Base-by-base conservation (phyloP, 2,113 vertebrate species). In the Zapus hudsonius region DNA sequence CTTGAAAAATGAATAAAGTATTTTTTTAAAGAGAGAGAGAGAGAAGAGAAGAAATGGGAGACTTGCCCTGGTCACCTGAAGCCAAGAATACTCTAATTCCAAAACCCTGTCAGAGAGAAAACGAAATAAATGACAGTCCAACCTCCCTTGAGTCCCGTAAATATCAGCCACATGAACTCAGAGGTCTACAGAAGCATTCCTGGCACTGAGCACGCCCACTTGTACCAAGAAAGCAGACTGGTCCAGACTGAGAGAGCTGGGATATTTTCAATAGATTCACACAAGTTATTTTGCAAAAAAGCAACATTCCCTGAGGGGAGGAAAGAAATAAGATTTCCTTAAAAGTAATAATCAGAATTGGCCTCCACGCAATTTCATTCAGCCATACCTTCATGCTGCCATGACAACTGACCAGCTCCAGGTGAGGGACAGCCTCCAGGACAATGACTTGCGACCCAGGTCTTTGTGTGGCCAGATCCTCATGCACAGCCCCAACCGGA, bases 131-230 rank as follows among this genome's bases (percentile, higher is more conserved):
- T 44, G 16, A 1, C 1, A 2, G 69, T 1, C 33, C 20, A n/a
- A 1, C 0, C 55, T 72, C 80, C 3, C 3, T 0, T 31, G 40
- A 11, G 7, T n/a, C 1, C 1, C 57, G 2, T 0, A 27, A 29
- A 9, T 0, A 0, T 22, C 7, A 0, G 13, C n/a, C 31, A 38
- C 33, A 11, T 0, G 13, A 27, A 22, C 2, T 1, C 31, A 4
- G 61, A 13, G 0, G 0, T 52, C 29, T 7, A n/a, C 4, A 0
- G 1, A 31, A 17, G 55, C 0, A 2, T 11, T 11, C 11, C 79
- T 0, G 2, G 52, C 52, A 13, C 11, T 10, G n/a, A 1, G 31
- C 69, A 15, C n/a, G 33, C 11, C 8, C 7, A 11, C 40, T 2
- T 3, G 23, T 1, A 4, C 31, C 0, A 1, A 12, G 20, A 63